Evolutionary conservation across 2,113 vertebrate species (phyloP).

Genomic region (Phoxinus phoxinus): DNA sequence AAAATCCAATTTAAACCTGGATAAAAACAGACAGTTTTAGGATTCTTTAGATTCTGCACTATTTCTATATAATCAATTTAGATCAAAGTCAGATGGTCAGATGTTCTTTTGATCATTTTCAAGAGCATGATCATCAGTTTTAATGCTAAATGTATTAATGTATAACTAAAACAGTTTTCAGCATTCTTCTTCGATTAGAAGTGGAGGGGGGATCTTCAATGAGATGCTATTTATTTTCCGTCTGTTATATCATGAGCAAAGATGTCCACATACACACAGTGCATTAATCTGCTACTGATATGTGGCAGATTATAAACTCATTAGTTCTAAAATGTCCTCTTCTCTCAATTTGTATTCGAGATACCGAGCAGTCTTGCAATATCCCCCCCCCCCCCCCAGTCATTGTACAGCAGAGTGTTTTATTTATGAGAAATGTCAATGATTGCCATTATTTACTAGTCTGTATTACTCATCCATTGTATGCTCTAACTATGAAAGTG

Average conservation of each 20-base stretch:
- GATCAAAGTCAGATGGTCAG: neutral
- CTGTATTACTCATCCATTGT: neutral
- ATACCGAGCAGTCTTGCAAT: neutral
- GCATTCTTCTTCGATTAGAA: neutral
- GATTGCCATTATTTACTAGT: neutral
- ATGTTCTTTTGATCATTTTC: neutral
- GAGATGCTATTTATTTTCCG: neutral
- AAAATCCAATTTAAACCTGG: neutral
- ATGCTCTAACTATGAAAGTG: neutral
- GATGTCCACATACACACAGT: neutral
- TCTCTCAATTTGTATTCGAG: neutral
- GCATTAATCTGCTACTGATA: neutral
- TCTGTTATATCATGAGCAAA: neutral
- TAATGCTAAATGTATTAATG: neutral
- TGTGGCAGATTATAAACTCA: conserved; percentile 43
- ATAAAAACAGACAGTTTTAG: neutral
- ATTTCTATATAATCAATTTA: neutral
- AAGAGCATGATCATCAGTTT: neutral
- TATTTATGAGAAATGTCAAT: neutral
- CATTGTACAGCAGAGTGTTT: neutral
- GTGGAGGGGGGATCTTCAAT: neutral
- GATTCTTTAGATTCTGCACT: neutral
- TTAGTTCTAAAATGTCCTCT: conserved; percentile 32
- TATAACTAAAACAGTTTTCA: neutral
- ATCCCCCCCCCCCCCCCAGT: no score